Evolutionary conservation across 1,140 invertebrate genomes (phyloP), one percentile per base, ranked within the genome.

Genomic region (Phocides pigmalion): DNA sequence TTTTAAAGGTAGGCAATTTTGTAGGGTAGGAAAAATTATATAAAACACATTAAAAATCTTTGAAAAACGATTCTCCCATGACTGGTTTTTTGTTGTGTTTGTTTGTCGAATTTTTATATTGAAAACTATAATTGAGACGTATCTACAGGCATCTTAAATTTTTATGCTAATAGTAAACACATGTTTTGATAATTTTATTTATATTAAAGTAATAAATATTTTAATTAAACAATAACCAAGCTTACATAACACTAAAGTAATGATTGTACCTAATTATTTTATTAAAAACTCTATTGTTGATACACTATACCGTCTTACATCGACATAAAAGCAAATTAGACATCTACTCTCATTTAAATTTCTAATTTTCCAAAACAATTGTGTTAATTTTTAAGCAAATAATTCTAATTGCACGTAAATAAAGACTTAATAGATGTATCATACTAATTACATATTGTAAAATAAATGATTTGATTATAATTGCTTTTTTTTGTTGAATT

Each of bases 391-490:
- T 25, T 22, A 47, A 22, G 20, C 8, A 47, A 3, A 22, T n/a
- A 17, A 20, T 8, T 20, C 9, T 47, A 47, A 44, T 61, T 62
- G 62, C 67, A 61, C 62, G 42, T 64, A 47, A 47, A 53, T 69
- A 62, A 69, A 69, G 67, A 69, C 67, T 69, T 62, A 64, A 66
- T 69, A 70, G 71, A 65, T 50, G 32, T 66, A 71, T 59, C 15
- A 46, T 47, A 28, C 9, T 28, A 28, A 1, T 6, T 4, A 28
- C 5, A 28, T 28, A 50, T 47, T 62, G 32, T 42, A 62, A 68
- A 75, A 71, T 74, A 76, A 76, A 75, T 58, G 25, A 70, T 70
- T 77, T 77, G 72, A 70, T 68, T 68, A 75, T 17, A 71, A 20
- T 2, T 1, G 9, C 9, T 4, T 28, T 8, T 28, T 28, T 28